Base-by-base conservation (phyloP, 1,140 invertebrate genomes). In the Drosophila kikkawai region DNA sequence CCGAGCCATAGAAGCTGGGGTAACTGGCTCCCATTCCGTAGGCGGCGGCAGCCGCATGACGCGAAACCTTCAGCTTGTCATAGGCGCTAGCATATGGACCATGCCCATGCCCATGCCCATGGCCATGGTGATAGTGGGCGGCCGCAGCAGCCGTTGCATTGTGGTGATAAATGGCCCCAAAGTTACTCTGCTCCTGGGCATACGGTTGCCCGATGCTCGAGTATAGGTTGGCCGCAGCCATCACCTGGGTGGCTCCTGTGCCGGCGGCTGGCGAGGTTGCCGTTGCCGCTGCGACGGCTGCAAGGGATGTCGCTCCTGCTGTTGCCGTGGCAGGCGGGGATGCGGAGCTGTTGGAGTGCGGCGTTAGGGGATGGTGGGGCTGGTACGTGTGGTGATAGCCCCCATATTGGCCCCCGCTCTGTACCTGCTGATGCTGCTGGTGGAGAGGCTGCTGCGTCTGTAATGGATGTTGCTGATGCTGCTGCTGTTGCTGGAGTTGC, bases 121-220 rank as follows among this genome's bases (percentile, higher is more conserved):
- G 90, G 44, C 82, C 75, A 34, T 92, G 80, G 22, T 76, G 73
- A 29, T 76, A 76, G 53, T 76, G 73, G 36, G 74, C 75, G 22
- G 75, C 73, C 1, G 59, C 73, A 12, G 73, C 75, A 17, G 75
- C 75, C 13, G 91, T 78, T 7, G 83, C 83, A 66, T 91, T 91
- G 50, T 93, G 91, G 80, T 94, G 93, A 87, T 94, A 94, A 36
- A 94, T 93, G 4, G 94, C 93, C 6, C 94, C 94, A 67, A 94
- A 94, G 41, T 93, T 93, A 47, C 94, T 93, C 60, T 94, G 91
- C 60, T 94, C 94, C 9, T 86, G 75, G 13, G 81, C 86, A 75
- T 94, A 94, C 0, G 93, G 93, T 48, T 94, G 94, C 0, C 88
- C 86, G 22, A 94, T 91, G 55, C 82, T 75, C 0, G 88, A 86